These are phyloP conservation scores for Leptinotarsa juncta DNA, from an alignment of 2,888 invertebrate species.

Conservation along the genomic window DNA sequence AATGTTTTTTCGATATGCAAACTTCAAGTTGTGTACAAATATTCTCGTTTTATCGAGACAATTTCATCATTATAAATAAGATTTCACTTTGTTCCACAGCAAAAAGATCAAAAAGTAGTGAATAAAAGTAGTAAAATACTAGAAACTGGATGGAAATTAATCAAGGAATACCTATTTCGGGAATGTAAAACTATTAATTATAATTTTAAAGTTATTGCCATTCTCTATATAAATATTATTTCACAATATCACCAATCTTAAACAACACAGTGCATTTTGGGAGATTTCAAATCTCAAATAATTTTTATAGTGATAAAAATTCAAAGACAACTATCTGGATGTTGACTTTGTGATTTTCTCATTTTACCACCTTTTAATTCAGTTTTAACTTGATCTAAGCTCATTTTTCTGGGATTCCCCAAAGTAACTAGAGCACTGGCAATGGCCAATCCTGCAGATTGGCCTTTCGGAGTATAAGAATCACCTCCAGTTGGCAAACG, in stretches of 20 bases:
- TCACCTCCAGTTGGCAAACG: constrained; percentile 85
- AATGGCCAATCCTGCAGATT: constrained; percentile 86
- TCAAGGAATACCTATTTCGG: neutral
- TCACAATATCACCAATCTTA: constrained; percentile 11
- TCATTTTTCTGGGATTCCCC: constrained; percentile 82
- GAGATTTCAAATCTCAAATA: neutral
- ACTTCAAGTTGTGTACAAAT: too few species aligned
- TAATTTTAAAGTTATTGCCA: constrained; percentile 4
- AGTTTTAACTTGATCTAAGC: constrained; percentile 74
- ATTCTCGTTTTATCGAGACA: too few species aligned
- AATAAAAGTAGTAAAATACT: neutral
- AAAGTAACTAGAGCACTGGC: constrained; percentile 91
- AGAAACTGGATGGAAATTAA: neutral
- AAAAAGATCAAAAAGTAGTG: neutral
- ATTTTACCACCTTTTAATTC: constrained; percentile 68
- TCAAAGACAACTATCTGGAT: constrained; percentile 70
- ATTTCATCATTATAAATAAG: neutral
- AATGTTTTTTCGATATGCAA: too few species aligned
- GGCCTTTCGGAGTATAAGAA: constrained; percentile 83
- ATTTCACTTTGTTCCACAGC: neutral
- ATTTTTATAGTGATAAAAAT: neutral
- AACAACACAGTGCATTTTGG: neutral
- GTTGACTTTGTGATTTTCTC: constrained; percentile 77
- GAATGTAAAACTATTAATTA: constrained; percentile 3
- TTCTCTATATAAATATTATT: constrained; percentile 20